phyloP scores from a whole-genome alignment of 92 coral and sea anemone genomes.

The Palythoa grandiflora region DNA sequence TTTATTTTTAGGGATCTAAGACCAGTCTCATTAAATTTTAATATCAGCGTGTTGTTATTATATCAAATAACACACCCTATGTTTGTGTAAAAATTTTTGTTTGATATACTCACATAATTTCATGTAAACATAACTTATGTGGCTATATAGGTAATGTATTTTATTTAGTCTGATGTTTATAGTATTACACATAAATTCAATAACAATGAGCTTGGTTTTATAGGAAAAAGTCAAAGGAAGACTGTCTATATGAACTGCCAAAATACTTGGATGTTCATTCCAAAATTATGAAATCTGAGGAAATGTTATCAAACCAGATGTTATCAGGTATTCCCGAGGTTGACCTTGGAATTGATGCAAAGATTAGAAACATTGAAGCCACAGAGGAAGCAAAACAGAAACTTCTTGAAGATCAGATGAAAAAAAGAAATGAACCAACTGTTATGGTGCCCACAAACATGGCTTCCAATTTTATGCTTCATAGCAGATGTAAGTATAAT shows the following conservation, averaged over 20 bases:
- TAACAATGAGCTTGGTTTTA: not conserved
- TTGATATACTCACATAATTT: no score
- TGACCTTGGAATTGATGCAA: slow-evolving; percentile 96
- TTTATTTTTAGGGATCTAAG: no score
- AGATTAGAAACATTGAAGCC: slow-evolving; percentile 96
- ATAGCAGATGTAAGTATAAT: slow-evolving; percentile 91
- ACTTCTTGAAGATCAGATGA: slow-evolving; percentile 85
- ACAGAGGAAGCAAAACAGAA: slow-evolving; percentile 96
- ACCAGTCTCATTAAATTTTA: no score
- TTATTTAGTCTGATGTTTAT: not conserved
- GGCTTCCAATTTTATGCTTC: slow-evolving; percentile 97
- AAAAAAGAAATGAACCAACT: slow-evolving; percentile 87
- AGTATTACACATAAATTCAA: not conserved
- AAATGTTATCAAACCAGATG: slow-evolving; percentile 99
- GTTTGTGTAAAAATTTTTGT: no score
- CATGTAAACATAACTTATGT: not conserved
- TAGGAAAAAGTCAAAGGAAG: slow-evolving; percentile 91
- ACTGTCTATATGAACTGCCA: slow-evolving; percentile 86
- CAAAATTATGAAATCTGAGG: slow-evolving; percentile 94
- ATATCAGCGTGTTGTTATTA: no score
- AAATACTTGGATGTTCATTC: slow-evolving; percentile 92
- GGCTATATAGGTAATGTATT: not conserved
- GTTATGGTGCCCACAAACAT: slow-evolving; percentile 98
- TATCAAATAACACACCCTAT: no score
- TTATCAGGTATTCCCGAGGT: slow-evolving; percentile 99